Percentiles rank a stretch among this genome's conserved stretches.
Evolutionary conservation across 2,113 vertebrate genomes (phyloP).

Genomic region (Hyaena hyaena): DNA sequence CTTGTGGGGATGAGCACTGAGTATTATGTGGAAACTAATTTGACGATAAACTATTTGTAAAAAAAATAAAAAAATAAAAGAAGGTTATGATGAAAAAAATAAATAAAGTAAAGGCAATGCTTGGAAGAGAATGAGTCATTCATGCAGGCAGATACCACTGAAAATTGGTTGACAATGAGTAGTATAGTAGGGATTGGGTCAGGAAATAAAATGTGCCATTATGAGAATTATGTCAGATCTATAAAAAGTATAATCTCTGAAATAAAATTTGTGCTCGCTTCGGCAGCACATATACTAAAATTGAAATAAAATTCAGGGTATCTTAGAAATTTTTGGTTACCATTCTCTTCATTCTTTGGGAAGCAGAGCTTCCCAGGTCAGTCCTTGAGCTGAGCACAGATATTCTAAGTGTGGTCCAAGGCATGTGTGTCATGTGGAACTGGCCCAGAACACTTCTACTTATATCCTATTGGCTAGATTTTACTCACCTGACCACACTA

Average conservation of each 20-base stretch:
- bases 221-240: not conserved
- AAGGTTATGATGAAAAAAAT: too few species aligned
- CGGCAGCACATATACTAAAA: not conserved
- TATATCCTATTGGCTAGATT: not conserved
- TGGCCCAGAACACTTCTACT: not conserved
- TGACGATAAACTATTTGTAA: too few species aligned
- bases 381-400: not conserved
- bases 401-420: not conserved
- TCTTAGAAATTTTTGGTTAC: not conserved
- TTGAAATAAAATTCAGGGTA: not conserved
- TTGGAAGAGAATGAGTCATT: not conserved
- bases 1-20: too few species aligned
- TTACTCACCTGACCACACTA: not conserved
- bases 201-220: not conserved
- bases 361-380: not conserved
- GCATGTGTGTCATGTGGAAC: not conserved
- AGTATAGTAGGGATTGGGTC: not conserved
- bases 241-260: not conserved
- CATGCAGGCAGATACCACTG: not conserved
- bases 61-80: too few species aligned
- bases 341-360: not conserved
- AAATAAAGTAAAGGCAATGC: not conserved
- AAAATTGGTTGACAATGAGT: not conserved
- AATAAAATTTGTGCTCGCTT: not conserved
- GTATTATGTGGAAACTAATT: too few species aligned